Base-by-base conservation (phyloP, 2,888 invertebrate genomes). In the Drosophila setosimentum region DNA sequence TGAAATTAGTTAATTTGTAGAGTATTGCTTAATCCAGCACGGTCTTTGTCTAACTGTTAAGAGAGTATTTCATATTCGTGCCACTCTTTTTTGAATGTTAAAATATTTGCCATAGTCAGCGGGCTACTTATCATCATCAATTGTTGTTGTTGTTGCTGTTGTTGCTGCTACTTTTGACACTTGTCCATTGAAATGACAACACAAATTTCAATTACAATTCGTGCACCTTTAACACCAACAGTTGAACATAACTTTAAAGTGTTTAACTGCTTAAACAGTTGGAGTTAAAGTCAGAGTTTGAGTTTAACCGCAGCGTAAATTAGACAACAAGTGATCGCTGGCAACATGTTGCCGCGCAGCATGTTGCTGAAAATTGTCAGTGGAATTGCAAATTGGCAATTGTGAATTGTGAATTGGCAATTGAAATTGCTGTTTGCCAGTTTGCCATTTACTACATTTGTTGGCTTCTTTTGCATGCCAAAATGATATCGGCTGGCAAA, bases 181-280 rank as follows among this genome's bases (percentile, higher is more conserved):
- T 63, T 80, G 78, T 78, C 61, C 71, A 76, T 49, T 70, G 69
- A 51, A 59, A 77, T 81, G 81, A 73, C 78, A 81, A 78, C 68
- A 78, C 73, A 64, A 73, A 69, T 79, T 81, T 73, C 68, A 81
- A 78, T 78, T 78, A 65, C 81, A 51, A 51, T 54, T 62, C 60
- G 40, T 51, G 67, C 77, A 89, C 83, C 87, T 89, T 86, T 83
- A 86, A 88, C 83, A 81, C 76, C 73, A 69, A 24, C 67, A 37
- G 11, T 42, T 49, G 45, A 8, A 37, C 59, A 48, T 40, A 58
- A 66, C 49, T 40, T 50, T n/a, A 57, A 73, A 61, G 55, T 67
- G 68, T 45, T 42, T 54, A 75, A 74, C 32, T 11, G 75, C 53
- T 40, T 40, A 29, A 58, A 27, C 42, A 42, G 57, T 29, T 50